Evolutionary conservation across 2,888 invertebrate genomes (phyloP), one percentile per base, ranked within the genome.

Genomic region (Drosophila mayaguana): DNA sequence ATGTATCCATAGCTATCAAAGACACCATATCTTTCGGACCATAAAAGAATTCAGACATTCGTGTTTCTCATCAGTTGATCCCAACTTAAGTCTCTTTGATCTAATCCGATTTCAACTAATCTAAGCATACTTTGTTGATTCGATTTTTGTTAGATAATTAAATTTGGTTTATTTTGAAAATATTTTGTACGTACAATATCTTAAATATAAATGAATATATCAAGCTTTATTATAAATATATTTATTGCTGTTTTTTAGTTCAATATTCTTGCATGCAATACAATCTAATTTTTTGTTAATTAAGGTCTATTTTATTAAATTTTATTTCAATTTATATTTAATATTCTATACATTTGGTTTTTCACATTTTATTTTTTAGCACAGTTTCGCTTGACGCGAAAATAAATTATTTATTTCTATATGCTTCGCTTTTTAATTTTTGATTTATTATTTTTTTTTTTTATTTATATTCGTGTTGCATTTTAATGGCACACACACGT

Each of bases 381-480:
- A 48, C 16, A 46, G 25, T 16, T 25, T 48, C 25, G 28, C n/a
- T 32, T 12, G 12, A 50, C 12, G 18, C 32, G 32, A 32, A 50
- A 32, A 18, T 32, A 18, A 50, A 50, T 18, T 22, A 50, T 43
- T 63, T 36, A 62, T 70, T 51, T 67, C 22, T 48, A 67, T 66
- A 53, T 42, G 66, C 55, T 56, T 50, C 50, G 28, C n/a, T 56
- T 70, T 73, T 84, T 6, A 38, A 38, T 38, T 38, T 38, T 7
- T 16, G 7, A 40, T n/a, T n/a, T 7, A 38, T 40, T 14, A 9
- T 11, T 18, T 18, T n/a, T 16, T 61, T 59, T 75, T 75, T 60
- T 68, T 76, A 81, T 71, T 81, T 81, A 83, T 86, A 77, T 86
- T 85, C 80, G 82, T 87, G 75, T 65, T 79, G 80, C 81, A 70